Evolutionary conservation across 2,888 invertebrate species (phyloP).

Genomic region (Harpagoxenus sublaevis): DNA sequence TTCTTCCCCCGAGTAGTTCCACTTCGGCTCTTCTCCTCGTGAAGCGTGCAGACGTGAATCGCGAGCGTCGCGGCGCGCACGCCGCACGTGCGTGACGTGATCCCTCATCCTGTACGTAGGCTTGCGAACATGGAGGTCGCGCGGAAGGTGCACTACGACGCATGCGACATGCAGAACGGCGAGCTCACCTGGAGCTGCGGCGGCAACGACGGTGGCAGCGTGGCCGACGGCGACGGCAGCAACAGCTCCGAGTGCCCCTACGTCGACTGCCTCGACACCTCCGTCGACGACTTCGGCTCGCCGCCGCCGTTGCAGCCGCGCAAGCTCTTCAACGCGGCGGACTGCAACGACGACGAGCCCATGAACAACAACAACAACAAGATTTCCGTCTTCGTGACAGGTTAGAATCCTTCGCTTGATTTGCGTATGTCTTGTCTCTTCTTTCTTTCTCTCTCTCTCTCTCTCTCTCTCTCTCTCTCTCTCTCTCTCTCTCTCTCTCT

Average conservation of each 20-base stretch:
- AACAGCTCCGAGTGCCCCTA: constrained; percentile 88
- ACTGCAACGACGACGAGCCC: constrained; percentile 82
- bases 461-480: no score
- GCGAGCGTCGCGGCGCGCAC: constrained; percentile 10
- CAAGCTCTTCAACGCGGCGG: constrained; percentile 88
- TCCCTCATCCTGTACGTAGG: no score
- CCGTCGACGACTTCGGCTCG: constrained; percentile 88
- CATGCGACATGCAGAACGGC: constrained; percentile 86
- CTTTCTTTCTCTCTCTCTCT: no score
- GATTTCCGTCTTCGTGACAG: constrained; percentile 80
- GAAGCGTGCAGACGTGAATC: no score
- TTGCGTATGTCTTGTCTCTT: no score
- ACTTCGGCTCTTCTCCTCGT: no score
- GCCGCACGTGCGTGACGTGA: constrained; percentile 12
- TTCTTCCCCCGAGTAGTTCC: no score
- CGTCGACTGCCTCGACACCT: constrained; percentile 88
- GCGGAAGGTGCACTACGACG: constrained; percentile 84
- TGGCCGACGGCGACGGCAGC: constrained; percentile 65
- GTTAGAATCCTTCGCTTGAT: constrained; percentile 70
- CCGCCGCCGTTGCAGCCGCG: constrained; percentile 88
- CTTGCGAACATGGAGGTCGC: constrained; percentile 81
- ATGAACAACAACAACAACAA: constrained; percentile 69
- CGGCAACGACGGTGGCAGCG: constrained; percentile 54
- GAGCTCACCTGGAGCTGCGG: constrained; percentile 88
- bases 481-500: no score